These are phyloP conservation scores for Passer montanus DNA, from an alignment of 2,113 vertebrate genomes.

Conservation along the genomic window DNA sequence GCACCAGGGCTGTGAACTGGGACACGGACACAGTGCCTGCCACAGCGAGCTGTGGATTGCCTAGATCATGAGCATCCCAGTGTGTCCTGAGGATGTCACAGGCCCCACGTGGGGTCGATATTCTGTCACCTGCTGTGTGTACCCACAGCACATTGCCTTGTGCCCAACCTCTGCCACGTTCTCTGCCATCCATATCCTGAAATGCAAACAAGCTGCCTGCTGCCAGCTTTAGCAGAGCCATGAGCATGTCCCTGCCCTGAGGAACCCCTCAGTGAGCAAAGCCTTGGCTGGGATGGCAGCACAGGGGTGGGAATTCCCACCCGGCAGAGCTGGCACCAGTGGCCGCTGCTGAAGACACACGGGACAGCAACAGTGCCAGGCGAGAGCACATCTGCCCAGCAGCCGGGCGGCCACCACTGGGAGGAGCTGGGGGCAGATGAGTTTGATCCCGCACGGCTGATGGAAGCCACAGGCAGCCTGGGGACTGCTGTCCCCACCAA, in stretches of 20 bases:
- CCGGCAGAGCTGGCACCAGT: neutral
- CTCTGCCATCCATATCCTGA: neutral
- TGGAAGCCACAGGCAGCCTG: neutral
- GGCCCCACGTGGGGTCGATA: rapidly evolving
- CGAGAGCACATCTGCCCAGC: neutral
- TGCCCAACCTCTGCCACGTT: neutral
- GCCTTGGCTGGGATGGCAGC: neutral
- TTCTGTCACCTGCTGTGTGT: neutral
- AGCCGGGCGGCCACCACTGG: rapidly evolving
- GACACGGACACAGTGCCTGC: rapidly evolving
- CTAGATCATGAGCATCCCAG: neutral
- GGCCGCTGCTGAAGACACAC: neutral
- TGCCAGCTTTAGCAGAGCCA: neutral
- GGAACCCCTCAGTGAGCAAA: neutral
- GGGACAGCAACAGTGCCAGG: neutral
- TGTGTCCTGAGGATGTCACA: neutral
- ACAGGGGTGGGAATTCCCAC: neutral
- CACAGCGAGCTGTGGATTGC: rapidly evolving
- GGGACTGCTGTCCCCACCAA: neutral
- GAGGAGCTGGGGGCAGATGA: neutral
- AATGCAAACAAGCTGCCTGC: neutral
- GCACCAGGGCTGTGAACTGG: neutral
- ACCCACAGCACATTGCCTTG: neutral
- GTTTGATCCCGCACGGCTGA: rapidly evolving
- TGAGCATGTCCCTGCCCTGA: neutral